Evolutionary conservation across 2,888 invertebrate genomes (phyloP).

Genomic region (Agapetus fuscipes): DNA sequence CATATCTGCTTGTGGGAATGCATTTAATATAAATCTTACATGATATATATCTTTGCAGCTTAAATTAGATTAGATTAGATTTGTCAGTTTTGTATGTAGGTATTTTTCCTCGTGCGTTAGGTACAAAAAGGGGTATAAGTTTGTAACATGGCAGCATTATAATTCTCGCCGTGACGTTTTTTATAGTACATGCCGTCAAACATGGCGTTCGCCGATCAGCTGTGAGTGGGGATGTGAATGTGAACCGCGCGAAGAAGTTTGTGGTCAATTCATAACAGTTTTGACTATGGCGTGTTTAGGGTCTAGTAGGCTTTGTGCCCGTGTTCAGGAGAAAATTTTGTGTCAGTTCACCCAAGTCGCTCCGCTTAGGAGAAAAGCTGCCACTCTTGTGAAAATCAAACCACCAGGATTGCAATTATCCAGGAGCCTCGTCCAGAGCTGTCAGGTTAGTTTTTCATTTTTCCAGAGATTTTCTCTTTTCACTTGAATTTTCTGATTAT

Average conservation of each 20-base stretch:
- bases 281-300: constrained; percentile 76
- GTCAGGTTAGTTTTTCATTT: constrained; percentile 31
- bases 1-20: too few relatives aligned
- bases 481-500: too few relatives aligned
- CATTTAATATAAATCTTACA: too few relatives aligned
- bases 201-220: constrained; percentile 43
- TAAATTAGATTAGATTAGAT: too few relatives aligned
- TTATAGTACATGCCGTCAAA: constrained; percentile 17
- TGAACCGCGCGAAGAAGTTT: constrained; percentile 16
- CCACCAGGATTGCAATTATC: constrained; percentile 49
- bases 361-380: constrained; percentile 55
- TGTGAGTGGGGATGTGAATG: constrained; percentile 29
- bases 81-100: too few relatives aligned
- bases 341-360: constrained; percentile 66
- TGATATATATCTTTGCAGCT: too few relatives aligned
- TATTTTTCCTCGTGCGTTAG: too few relatives aligned
- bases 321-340: constrained; percentile 68
- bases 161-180: too few relatives aligned
- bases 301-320: constrained; percentile 73
- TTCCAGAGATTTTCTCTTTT: constrained; percentile 7
- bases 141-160: background rate
- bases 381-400: constrained; percentile 57
- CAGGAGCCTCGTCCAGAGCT: constrained; percentile 32
- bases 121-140: too few relatives aligned
- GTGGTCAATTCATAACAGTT: constrained; percentile 54